Evolutionary conservation across 2,888 invertebrate genomes (phyloP), one percentile per base, ranked within the genome.

Genomic region (Diadromus collaris): DNA sequence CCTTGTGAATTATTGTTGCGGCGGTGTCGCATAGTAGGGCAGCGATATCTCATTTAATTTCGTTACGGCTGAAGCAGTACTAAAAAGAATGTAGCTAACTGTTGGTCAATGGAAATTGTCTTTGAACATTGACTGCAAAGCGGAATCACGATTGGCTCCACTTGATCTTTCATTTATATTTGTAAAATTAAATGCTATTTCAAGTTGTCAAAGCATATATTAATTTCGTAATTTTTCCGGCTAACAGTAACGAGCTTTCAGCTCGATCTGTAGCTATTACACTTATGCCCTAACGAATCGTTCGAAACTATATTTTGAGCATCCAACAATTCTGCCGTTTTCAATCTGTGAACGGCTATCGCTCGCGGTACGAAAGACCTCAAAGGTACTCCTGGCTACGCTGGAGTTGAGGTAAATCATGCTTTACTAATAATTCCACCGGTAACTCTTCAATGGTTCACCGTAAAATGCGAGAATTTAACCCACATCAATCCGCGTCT

Each of bases 1-100:
- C 34, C 63, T 77, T 58, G 51, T 78, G 75, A 80, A 81, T 78
- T 78, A 73, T 65, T 67, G 54, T 76, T 78, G 70, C 58, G 73
- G 76, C 71, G 60, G 41, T 71, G 54, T 65, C 19, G 41, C 76
- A 58, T 32, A 71, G 32, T 67, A 48, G 60, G n/a, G 10, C 32
- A 46, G 46, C 13, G 19, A 27, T 56, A 56, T n/a, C 44, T 60
- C 63, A n/a, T 38, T 38, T 51, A 60, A 32, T 63, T 61, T 64
- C 27, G 63, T 56, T 54, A 27, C 48, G 24, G 54, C 65, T 51
- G 13, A 38, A n/a, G 24, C 16, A 38, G 69, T 64, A 2, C 21
- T 4, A 70, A 68, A 21, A 64, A 63, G 48, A 29, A 27, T 4
- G 41, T 16, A 3, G n/a, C 9, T 16, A n/a, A 10, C 19, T 19